These are phyloP conservation scores for Kryptopterus vitreolus DNA, from an alignment of 2,797 vertebrate species.

Conservation along the genomic window DNA sequence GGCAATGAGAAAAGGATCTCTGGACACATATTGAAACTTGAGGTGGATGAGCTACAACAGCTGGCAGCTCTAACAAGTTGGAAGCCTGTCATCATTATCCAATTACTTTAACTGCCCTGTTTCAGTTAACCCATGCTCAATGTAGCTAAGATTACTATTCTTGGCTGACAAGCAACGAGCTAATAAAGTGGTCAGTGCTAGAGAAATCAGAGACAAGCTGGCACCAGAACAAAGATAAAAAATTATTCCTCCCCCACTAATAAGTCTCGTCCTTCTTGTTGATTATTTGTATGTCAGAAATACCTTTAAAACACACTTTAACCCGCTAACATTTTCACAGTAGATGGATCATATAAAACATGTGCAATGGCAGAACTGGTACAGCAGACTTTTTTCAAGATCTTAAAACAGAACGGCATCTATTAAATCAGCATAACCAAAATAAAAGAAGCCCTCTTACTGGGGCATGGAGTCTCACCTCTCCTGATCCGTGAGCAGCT, in stretches of 20 bases:
- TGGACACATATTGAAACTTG: neutral
- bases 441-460: neutral
- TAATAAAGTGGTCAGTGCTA: neutral
- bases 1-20: neutral
- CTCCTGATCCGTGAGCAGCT: conserved; percentile 82
- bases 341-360: too few species aligned
- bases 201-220: neutral
- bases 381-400: neutral
- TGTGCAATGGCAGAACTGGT: neutral
- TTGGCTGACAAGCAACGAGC: neutral
- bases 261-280: neutral
- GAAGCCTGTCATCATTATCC: neutral
- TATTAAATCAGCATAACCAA: neutral
- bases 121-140: neutral
- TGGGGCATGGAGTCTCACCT: conserved; percentile 71
- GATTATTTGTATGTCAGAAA: neutral
- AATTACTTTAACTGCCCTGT: neutral
- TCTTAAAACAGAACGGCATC: neutral
- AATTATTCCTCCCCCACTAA: neutral
- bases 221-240: neutral
- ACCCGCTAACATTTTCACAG: too few species aligned
- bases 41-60: neutral
- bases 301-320: neutral
- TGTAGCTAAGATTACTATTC: neutral
- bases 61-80: too few species aligned